Evolutionary conservation across 2,113 vertebrate genomes (phyloP), one percentile per base, ranked within the genome.

Genomic region (Ictidomys tridecemlineatus): DNA sequence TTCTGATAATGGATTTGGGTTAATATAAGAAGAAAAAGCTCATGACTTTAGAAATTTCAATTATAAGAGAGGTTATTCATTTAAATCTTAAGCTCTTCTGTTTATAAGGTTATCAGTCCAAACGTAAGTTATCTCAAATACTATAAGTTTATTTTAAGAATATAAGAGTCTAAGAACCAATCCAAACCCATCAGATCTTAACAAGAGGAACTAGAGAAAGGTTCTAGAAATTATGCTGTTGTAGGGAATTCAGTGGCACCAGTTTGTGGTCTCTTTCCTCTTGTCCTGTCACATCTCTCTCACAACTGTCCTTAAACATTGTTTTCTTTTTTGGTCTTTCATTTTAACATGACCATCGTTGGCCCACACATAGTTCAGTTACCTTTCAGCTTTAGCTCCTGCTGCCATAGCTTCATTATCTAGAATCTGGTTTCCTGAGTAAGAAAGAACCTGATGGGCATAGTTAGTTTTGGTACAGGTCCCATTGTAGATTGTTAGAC

Each of bases 1-100:
- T 93, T 95, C 48, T 79, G 87, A 37, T 58, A 79, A 28, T 82
- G 39, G 63, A 22, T 88, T 88, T 78, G 5, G 45, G 11, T 80
- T 96, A 61, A 53, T 61, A 37, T 63, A n/a, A 53, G 39, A 86
- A 90, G 65, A n/a, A 70, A 96, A 93, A 96, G 58, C 70, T 91
- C 34, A 69, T 28, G 72, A 63, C 65, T 95, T 96, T 37, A 4
- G 42, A 85, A 74, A 17, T 93, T 85, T 39, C 78, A 92, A 0
- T 65, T 87, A 45, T 56, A 72, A 7, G 39, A 69, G 63, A 61
- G 16, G 2, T 53, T 93, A 67, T 83, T 90, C 28, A 91, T 72
- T 83, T 87, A 93, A 84, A 87, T 83, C 34, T 32, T 53, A 84
- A 53, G 74, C 11, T 53, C n/a, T 69, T 85, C 30, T 65, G n/a